phyloP scores from a whole-genome alignment of 2,888 invertebrate species.

The Acanthococcus lagerstroemiae region DNA sequence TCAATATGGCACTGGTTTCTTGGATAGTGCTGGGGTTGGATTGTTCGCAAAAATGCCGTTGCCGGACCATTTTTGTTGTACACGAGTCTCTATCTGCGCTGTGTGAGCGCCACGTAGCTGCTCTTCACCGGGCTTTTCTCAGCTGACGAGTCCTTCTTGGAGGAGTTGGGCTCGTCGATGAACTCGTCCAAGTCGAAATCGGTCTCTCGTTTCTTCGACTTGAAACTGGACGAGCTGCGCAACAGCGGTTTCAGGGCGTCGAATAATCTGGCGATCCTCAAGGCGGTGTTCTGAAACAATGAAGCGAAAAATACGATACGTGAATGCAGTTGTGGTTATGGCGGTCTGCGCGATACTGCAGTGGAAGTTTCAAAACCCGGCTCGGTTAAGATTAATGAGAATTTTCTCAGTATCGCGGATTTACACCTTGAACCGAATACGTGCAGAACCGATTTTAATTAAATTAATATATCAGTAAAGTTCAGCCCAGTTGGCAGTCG shows the following conservation, averaged over 20 bases:
- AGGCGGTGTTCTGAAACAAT: constrained; percentile 37
- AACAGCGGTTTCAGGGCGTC: constrained; percentile 37
- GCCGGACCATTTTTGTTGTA: neutral
- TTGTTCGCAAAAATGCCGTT: neutral
- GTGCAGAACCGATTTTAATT: too few relatives aligned
- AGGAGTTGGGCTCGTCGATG: neutral
- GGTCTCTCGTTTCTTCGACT: constrained; percentile 27
- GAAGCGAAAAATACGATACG: too few relatives aligned
- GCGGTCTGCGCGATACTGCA: too few relatives aligned
- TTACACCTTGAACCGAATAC: too few relatives aligned
- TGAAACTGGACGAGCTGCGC: constrained; percentile 34
- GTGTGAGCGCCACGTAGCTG: constrained; percentile 14
- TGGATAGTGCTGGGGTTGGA: neutral
- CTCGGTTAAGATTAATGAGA: too few relatives aligned
- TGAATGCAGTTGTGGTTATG: too few relatives aligned
- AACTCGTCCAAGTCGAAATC: constrained; percentile 1
- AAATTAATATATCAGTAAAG: too few relatives aligned
- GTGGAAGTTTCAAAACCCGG: too few relatives aligned
- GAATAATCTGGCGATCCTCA: constrained; percentile 37
- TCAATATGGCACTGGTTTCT: neutral
- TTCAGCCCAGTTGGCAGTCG: too few relatives aligned
- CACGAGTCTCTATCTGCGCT: neutral
- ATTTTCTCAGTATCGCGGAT: too few relatives aligned
- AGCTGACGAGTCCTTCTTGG: neutral
- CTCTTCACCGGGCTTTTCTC: constrained; percentile 20